phyloP scores from a whole-genome alignment of 2,888 invertebrate species.

The Apodemia duryi region DNA sequence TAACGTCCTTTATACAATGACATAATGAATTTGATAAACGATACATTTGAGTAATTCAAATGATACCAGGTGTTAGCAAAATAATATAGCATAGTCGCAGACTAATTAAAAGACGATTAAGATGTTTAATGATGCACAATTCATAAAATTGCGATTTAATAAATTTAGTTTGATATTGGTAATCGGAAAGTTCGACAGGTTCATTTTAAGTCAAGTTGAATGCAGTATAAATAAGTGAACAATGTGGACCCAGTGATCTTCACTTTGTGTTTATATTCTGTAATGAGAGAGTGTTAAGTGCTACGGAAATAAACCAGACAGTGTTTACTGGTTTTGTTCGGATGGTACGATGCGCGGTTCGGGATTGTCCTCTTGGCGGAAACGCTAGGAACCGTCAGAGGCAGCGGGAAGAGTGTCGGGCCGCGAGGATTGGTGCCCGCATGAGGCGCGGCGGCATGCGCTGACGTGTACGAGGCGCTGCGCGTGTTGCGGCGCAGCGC shows the following conservation, averaged over 20 bases:
- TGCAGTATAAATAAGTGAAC: constrained; percentile 20
- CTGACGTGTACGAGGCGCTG: constrained; percentile 76
- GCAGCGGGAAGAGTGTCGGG: constrained; percentile 75
- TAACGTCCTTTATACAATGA: too few relatives aligned
- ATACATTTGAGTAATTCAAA: too few relatives aligned
- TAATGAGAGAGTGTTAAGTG: constrained; percentile 30
- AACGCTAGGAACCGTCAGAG: constrained; percentile 55
- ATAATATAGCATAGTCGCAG: too few relatives aligned
- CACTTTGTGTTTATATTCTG: constrained; percentile 15
- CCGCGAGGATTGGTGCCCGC: constrained; percentile 76
- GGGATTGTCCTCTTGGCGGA: constrained; percentile 57
- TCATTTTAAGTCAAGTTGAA: constrained; percentile 16
- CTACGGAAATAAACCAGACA: constrained; percentile 25
- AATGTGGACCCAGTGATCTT: constrained; percentile 31
- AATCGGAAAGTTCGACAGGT: constrained; percentile 29
- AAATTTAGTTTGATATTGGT: constrained; percentile 4
- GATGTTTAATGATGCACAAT: too few relatives aligned
- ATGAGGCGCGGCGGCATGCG: constrained; percentile 76
- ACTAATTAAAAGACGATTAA: too few relatives aligned
- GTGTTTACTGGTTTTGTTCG: constrained; percentile 38
- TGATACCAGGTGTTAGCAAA: too few relatives aligned
- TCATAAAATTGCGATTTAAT: too few relatives aligned
- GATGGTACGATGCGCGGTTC: constrained; percentile 68
- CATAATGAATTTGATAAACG: too few relatives aligned
- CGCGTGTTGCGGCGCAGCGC: constrained; percentile 77